Evolutionary conservation across 2,113 vertebrate genomes (phyloP).

Genomic region (Boulengeromyrus knoepffleri): DNA sequence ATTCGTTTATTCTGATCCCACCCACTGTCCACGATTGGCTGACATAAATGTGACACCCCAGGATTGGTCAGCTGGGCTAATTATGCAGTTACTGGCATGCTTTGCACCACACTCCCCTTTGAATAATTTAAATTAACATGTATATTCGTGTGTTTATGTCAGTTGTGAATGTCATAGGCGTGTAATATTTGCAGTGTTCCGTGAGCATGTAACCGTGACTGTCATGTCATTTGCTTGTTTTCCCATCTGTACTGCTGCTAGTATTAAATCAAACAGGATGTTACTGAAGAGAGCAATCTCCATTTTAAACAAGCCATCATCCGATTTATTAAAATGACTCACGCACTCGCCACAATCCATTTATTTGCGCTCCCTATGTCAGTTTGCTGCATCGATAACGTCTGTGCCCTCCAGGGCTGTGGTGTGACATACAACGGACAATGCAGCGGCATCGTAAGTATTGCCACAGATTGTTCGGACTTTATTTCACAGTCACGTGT

Average conservation of each 20-base stretch:
- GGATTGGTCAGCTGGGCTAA: too few relatives aligned
- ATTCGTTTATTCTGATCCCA: neutral
- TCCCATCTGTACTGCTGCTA: neutral
- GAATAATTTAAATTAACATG: neutral
- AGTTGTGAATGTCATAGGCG: neutral
- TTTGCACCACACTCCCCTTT: neutral
- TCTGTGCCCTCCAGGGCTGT: neutral
- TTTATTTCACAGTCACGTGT: neutral
- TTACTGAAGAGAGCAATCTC: neutral
- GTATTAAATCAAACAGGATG: neutral
- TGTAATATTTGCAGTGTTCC: neutral
- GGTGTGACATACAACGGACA: neutral
- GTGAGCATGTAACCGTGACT: neutral
- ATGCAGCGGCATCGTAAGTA: neutral
- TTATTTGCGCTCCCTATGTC: neutral
- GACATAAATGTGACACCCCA: too few relatives aligned
- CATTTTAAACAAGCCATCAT: neutral
- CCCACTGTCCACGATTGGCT: neutral
- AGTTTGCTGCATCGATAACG: neutral
- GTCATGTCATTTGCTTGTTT: neutral
- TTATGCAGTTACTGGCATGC: neutral
- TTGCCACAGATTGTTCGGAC: neutral
- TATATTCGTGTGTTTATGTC: neutral
- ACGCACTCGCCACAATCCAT: neutral
- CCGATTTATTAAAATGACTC: neutral